Evolutionary conservation across 2,797 vertebrate species (phyloP), one percentile per base, ranked within the genome.

Genomic region (Sylvilagus floridanus): DNA sequence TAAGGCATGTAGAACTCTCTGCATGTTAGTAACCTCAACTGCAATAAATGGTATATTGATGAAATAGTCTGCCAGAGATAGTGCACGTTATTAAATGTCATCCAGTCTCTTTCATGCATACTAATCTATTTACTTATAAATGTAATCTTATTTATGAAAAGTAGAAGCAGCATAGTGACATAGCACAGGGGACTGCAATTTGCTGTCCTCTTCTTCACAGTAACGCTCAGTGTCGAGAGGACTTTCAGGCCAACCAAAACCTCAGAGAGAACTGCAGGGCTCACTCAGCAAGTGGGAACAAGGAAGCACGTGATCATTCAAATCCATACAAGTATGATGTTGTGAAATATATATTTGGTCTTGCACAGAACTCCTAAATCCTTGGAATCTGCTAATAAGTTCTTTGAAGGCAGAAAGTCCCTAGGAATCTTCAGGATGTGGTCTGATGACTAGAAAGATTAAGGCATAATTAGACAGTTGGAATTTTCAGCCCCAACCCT

Each of bases 191-290:
- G 54, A 83, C 52, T 71, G 87, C 19, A 93, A 94, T 84, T 37
- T 84, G 37, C 11, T 76, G 54, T 88, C 30, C 2, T 88, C 10
- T 77, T 90, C 57, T 81, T 73, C 69, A 63, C 11, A 91, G 30
- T 32, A 92, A 90, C 79, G 71, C 7, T 52, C 22, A 88, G 8
- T 37, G 1, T 81, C 19, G 19, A 76, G 81, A 90, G 84, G 4
- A 81, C 62, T 88, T 91, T 94, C 52, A 96, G 62, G 57, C 91
- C n/a, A 81, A 92, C 5, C 68, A 47, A 96, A 90, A 84, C 47
- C 16, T 37, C 66, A 30, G 13, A 73, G 82, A 91, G 17, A 88
- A 87, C 35, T 84, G 81, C 88, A 91, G 30, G 75, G 89, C 35
- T 88, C 35, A 94, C 22, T 50, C 68, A 89, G 0, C 24, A 37